Conservation (phyloP, 2,888 invertebrate species). For the Gandaritis pyraliata region DNA sequence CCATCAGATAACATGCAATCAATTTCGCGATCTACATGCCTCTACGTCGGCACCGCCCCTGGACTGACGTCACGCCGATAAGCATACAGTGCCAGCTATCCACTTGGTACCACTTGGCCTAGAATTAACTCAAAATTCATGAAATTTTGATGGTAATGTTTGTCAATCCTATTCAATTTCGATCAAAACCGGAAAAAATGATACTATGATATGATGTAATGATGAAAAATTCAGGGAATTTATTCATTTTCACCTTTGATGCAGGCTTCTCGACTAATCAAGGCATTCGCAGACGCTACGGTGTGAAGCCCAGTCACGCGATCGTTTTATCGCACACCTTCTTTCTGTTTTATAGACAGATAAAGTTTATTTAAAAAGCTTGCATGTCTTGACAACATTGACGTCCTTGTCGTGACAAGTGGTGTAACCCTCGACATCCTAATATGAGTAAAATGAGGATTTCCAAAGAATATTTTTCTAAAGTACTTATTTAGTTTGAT, state of each 20-base stretch:
- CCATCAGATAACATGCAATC: conserved; percentile 84
- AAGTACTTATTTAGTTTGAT: conserved; percentile 22
- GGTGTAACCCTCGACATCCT: conserved; percentile 70
- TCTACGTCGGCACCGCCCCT: conserved; percentile 80
- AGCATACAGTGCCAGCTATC: conserved; percentile 76
- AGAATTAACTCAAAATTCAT: conserved; percentile 50
- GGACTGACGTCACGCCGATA: conserved; percentile 80
- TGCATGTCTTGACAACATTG: conserved; percentile 78
- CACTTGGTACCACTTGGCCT: conserved; percentile 71
- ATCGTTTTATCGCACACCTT: conserved; percentile 82
- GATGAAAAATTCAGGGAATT: conserved; percentile 34
- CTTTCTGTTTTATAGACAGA: conserved; percentile 78
- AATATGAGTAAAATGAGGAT: conserved; percentile 56
- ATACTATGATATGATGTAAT: no score
- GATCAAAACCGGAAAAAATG: conserved; percentile 25
- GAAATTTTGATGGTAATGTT: conserved; percentile 42
- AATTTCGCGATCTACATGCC: conserved; percentile 83
- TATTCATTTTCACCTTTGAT: conserved; percentile 53
- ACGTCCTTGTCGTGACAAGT: conserved; percentile 76
- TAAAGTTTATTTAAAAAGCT: conserved; percentile 81
- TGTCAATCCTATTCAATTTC: conserved; percentile 26
- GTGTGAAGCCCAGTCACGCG: conserved; percentile 76
- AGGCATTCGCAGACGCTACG: conserved; percentile 72
- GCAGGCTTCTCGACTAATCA: conserved; percentile 68
- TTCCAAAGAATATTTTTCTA: conserved; percentile 39